These are phyloP conservation scores for Calliphora vomitoria DNA, from an alignment of 2,888 invertebrate genomes.

Conservation along the genomic window DNA sequence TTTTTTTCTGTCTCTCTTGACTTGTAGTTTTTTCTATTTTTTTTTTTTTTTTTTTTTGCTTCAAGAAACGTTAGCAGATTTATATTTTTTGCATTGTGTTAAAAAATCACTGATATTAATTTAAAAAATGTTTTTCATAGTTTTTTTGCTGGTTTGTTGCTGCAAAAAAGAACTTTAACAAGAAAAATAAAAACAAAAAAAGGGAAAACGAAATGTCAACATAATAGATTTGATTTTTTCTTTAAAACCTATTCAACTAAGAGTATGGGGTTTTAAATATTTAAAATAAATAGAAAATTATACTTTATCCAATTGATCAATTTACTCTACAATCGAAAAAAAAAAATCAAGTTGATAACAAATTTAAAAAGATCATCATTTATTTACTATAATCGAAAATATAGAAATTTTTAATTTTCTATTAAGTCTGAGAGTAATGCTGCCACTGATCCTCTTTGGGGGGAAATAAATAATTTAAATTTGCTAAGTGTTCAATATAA, in stretches of 20 bases:
- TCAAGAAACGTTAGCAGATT: slow-evolving; percentile 36
- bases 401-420: no score
- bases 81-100: slow-evolving; percentile 56
- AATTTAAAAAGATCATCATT: no score
- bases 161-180: slow-evolving; percentile 19
- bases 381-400: no score
- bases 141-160: slow-evolving; percentile 37
- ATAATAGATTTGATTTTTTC: slow-evolving; percentile 54
- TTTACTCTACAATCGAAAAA: no score
- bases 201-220: slow-evolving; percentile 69
- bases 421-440: no score
- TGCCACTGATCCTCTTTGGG: no score
- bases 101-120: slow-evolving; percentile 64
- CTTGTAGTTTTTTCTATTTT: slow-evolving; percentile 16
- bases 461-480: no score
- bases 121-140: slow-evolving; percentile 46
- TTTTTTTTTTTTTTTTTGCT: slow-evolving; percentile 31
- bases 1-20: slow-evolving; percentile 17
- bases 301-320: neutral
- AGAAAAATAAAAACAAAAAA: slow-evolving; percentile 20
- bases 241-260: neutral
- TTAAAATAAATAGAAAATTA: neutral
- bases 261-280: slow-evolving; percentile 27
- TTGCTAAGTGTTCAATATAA: no score
- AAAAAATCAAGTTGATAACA: no score